Evolutionary conservation across 2,113 vertebrate genomes (phyloP), one percentile per base, ranked within the genome.

Genomic region (Calyptomena viridis): DNA sequence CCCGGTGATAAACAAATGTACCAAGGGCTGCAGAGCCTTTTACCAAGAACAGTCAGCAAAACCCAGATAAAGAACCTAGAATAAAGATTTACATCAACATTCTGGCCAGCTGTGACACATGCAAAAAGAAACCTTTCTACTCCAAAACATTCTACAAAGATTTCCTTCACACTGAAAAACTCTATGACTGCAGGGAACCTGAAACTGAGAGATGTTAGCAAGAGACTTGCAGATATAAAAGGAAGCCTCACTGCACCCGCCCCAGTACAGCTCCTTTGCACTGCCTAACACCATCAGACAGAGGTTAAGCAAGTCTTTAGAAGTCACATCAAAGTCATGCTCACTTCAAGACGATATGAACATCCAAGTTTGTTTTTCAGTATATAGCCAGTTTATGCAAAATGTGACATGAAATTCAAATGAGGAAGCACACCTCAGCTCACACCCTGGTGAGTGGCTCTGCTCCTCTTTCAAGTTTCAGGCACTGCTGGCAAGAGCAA

Each of bases 301-400:
- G 72, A 72, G 66, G 58, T 50, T 75, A 80, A 64, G 37, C 53
- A 77, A 22, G 35, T 62, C 93, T 76, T 95, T 2, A 93, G 47
- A 93, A 95, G 77, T 67, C 71, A 73, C 86, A 89, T 87, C 75
- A 91, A 94, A 96, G 91, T 59, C 91, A 52, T 22, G 0, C 9
- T 88, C 11, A 1, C 47, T 80, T 84, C 69, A 89, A 69, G 40
- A 75, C 24, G 24, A 85, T 9, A 11, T 1, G 24, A 90, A 42
- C 31, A 72, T 30, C 42, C 59, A 67, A 10, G 53, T 55, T 33
- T 24, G 44, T 31, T 79, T 93, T 67, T 86, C 71, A 62, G 52
- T 47, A 78, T 14, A 63, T 20, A 42, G 55, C 17, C 39, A 74
- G 23, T 73, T 84, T 64, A 95, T 76, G 87, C 85, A 96, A 96